These are phyloP conservation scores for Hydroisotoma schaefferi DNA, from an alignment of 2,888 invertebrate species.

Conservation along the genomic window DNA sequence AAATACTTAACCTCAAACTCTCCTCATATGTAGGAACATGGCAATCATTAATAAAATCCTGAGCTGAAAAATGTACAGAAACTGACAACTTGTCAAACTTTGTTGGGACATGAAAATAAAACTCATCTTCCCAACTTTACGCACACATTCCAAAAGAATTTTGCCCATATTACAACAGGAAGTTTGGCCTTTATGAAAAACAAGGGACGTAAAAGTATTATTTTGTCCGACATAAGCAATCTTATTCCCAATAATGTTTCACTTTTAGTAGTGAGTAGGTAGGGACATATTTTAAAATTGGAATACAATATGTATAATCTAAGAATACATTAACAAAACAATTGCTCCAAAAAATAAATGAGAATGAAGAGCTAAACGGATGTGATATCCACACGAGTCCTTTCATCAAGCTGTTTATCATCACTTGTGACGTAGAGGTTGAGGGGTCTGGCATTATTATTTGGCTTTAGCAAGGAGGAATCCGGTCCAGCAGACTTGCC, in stretches of 20 bases:
- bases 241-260: too few species aligned
- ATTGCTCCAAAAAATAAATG: too few species aligned
- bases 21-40: background rate
- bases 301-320: too few species aligned
- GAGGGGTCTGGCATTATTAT: background rate
- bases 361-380: background rate
- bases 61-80: background rate
- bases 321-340: too few species aligned
- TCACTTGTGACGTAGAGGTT: slow-evolving; percentile 3
- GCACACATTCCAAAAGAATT: too few species aligned
- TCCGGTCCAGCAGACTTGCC: slow-evolving; percentile 4
- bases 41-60: background rate
- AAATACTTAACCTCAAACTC: background rate
- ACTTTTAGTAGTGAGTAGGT: too few species aligned
- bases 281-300: too few species aligned
- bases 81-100: background rate
- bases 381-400: background rate
- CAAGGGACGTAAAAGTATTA: too few species aligned
- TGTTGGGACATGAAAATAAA: background rate
- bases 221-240: too few species aligned
- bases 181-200: too few species aligned
- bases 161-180: background rate
- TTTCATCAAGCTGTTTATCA: background rate
- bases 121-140: background rate
- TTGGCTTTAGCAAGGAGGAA: background rate